Evolutionary conservation across 2,888 invertebrate species (phyloP), one percentile per base, ranked within the genome.

Genomic region (Neoascia interrupta): DNA sequence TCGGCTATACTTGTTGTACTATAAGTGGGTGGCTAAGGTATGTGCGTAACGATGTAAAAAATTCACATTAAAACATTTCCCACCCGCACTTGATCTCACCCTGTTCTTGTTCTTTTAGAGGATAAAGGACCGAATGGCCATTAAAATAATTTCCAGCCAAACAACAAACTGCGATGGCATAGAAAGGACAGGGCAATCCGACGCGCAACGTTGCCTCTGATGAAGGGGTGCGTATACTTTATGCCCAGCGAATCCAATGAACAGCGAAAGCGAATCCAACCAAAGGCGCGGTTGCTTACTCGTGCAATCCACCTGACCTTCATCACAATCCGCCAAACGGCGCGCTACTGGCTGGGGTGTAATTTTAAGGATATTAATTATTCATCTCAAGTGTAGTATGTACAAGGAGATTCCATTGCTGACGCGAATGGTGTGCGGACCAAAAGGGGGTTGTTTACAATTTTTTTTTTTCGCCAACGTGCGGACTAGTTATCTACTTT

Each of bases 91-190:
- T 5, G 5, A 26, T 26, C 49, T 47, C 51, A 63, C 11, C 45
- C 23, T 31, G 26, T 61, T 69, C 21, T 39, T 36, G 36, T 31
- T 18, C 49, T 11, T 39, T 23, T 54, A 11, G 19, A 56, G 51
- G 63, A 74, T 75, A 79, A 74, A 73, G 81, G 81, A 79, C 82
- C 82, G 83, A 84, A 83, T 84, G 83, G 83, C 84, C 84, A 84
- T 84, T 84, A 84, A 84, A 84, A 84, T 83, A 84, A 84, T 83
- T 84, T 83, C 64, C 60, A 73, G 23, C 49, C 73, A 60, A 73
- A 66, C 56, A 56, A n/a, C n/a, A n/a, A 73, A 4, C 39, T 51
- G 45, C 61, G 49, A 61, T 53, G 54, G 53, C 19, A n/a, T n/a
- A 41, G 31, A 18, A 47, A 53, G 63, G 64, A 58, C 70, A 64